Percentiles rank a stretch among this genome's conserved stretches.
These are phyloP conservation scores for Sphinx pinastri DNA, from an alignment of 2,888 invertebrate genomes.

Conservation along the genomic window DNA sequence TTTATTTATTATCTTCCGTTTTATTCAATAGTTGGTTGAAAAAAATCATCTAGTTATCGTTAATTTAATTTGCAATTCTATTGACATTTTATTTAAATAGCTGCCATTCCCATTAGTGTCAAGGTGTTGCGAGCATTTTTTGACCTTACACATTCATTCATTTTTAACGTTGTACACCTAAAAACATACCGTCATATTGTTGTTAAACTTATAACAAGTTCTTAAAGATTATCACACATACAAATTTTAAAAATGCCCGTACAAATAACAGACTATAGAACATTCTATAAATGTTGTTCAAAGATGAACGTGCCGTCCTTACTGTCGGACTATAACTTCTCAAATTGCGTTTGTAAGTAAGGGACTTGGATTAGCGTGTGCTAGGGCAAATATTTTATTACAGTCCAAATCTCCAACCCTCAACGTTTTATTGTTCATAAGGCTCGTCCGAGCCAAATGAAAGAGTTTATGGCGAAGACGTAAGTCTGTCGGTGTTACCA, in stretches of 20 bases:
- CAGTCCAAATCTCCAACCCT: conserved; percentile 83
- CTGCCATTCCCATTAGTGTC: not conserved
- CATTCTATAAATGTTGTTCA: conserved; percentile 39
- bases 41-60: not conserved
- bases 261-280: conserved; percentile 34
- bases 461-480: conserved; percentile 82
- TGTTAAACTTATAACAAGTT: not conserved
- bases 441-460: conserved; percentile 84
- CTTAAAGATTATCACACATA: not conserved
- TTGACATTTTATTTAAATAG: not conserved
- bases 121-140: not conserved
- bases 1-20: not conserved
- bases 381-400: conserved; percentile 84
- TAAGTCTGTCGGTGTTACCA: conserved; percentile 78
- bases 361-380: conserved; percentile 82
- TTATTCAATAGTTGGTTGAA: not conserved
- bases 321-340: conserved; percentile 74
- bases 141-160: not conserved
- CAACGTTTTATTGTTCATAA: conserved; percentile 84
- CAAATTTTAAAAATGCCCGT: not conserved
- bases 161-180: not conserved
- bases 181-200: not conserved
- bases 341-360: conserved; percentile 81
- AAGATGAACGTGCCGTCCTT: conserved; percentile 49
- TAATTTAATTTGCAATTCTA: not conserved